phyloP scores from a whole-genome alignment of 2,797 vertebrate genomes.

The Trematocara caparti region DNA sequence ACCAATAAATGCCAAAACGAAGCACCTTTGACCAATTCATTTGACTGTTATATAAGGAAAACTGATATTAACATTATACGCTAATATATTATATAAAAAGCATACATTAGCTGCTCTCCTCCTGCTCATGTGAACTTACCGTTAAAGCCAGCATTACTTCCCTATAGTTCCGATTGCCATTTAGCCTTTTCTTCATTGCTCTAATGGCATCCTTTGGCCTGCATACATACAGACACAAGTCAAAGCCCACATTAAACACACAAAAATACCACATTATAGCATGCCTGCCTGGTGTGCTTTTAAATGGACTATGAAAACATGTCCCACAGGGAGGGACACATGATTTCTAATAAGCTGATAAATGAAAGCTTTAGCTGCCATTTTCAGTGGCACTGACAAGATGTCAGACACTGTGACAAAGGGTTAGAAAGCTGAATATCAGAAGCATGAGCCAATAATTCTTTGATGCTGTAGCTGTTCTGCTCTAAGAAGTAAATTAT shows the following conservation, averaged over 20 bases:
- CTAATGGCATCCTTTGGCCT: constrained; percentile 97
- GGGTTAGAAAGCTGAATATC: background rate
- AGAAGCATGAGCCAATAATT: background rate
- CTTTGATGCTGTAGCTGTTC: background rate
- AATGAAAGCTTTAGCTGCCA: background rate
- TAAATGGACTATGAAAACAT: background rate
- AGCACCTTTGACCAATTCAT: background rate
- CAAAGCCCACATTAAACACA: background rate
- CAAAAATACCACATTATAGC: background rate
- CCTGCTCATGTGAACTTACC: constrained; percentile 72
- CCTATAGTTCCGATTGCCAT: constrained; percentile 94
- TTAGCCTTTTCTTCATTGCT: constrained; percentile 94
- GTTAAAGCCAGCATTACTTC: constrained; percentile 97
- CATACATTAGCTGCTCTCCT: background rate
- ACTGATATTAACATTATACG: background rate
- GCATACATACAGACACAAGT: background rate
- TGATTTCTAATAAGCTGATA: background rate
- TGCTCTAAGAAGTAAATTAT: background rate
- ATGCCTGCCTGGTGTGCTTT: background rate
- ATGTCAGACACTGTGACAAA: background rate
- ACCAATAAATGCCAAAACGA: background rate
- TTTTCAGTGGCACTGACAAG: background rate
- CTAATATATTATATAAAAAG: background rate
- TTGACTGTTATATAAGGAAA: background rate
- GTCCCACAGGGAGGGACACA: background rate